These are phyloP conservation scores for Pseudomyrmex concolor DNA, from an alignment of 1,140 invertebrate genomes.

Conservation along the genomic window DNA sequence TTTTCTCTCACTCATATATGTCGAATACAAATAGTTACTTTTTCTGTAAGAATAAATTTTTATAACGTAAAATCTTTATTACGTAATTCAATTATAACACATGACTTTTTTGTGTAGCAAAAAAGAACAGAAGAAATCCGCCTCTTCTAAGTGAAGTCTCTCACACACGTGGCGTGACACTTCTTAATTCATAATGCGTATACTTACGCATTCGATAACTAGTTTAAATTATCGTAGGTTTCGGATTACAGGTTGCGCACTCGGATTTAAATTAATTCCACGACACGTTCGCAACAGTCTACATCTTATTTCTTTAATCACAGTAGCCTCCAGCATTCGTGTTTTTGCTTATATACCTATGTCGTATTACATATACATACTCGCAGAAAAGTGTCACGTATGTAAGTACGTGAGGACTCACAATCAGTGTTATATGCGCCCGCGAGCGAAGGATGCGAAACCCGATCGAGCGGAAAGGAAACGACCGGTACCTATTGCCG, in stretches of 20 bases:
- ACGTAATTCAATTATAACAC: neutral
- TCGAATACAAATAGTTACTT: neutral
- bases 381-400: slow-evolving; percentile 14
- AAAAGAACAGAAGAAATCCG: neutral
- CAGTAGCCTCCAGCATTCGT: neutral
- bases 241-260: slow-evolving; percentile 24
- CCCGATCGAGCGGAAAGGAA: slow-evolving; percentile 55
- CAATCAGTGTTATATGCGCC: slow-evolving; percentile 15
- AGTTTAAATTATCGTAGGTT: slow-evolving; percentile 13
- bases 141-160: neutral
- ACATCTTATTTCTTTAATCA: slow-evolving; percentile 3
- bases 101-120: neutral
- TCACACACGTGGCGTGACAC: neutral
- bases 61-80: neutral
- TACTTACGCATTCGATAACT: neutral
- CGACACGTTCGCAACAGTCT: neutral
- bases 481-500: slow-evolving; percentile 13
- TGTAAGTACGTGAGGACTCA: neutral
- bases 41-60: neutral
- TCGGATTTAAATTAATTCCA: slow-evolving; percentile 28
- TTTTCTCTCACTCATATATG: slow-evolving; percentile 2
- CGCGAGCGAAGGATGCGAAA: slow-evolving; percentile 56
- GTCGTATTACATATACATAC: neutral
- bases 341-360: neutral
- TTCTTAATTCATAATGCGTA: slow-evolving; percentile 8